Evolutionary conservation across 2,113 vertebrate species (phyloP).

Genomic region (Pangasianodon gigas): DNA sequence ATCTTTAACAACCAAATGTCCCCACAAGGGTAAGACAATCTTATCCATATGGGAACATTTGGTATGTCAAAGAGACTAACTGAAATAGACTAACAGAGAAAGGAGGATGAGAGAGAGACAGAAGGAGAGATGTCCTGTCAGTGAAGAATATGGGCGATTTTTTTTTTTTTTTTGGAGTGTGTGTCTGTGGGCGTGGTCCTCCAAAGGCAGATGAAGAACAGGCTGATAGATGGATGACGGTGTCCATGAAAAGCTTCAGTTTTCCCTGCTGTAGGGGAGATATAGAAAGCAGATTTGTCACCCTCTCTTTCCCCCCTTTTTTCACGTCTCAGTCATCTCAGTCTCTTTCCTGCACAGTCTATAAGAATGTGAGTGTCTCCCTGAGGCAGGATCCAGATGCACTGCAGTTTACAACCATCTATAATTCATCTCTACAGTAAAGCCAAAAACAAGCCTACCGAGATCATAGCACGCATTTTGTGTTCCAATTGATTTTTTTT

Average conservation of each 20-base stretch:
- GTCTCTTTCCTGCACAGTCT: slow-evolving; percentile 50
- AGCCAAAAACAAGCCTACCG: slow-evolving; percentile 37
- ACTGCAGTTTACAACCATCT: slow-evolving; percentile 48
- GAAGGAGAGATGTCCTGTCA: slow-evolving; percentile 56
- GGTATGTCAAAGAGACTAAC: background rate
- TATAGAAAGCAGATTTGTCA: slow-evolving; percentile 60
- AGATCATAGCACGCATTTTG: slow-evolving; percentile 32
- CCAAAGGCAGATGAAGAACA: slow-evolving; percentile 66
- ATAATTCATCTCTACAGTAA: slow-evolving; percentile 52
- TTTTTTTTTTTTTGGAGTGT: slow-evolving; percentile 62
- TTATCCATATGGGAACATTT: background rate
- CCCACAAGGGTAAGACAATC: background rate
- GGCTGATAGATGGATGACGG: slow-evolving; percentile 70
- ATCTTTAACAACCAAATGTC: background rate
- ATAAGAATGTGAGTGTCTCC: slow-evolving; percentile 39
- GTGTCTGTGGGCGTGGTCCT: slow-evolving; percentile 52
- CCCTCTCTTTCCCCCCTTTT: slow-evolving; percentile 52
- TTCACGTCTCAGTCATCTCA: slow-evolving; percentile 54
- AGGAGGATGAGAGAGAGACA: slow-evolving; percentile 47
- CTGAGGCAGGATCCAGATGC: slow-evolving; percentile 35
- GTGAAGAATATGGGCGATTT: slow-evolving; percentile 64
- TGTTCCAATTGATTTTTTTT: background rate
- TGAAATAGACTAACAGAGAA: background rate
- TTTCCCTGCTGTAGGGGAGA: slow-evolving; percentile 57
- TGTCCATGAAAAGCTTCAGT: slow-evolving; percentile 65